phyloP scores from a whole-genome alignment of 1,140 invertebrate species.

The Agrypnia vestita region DNA sequence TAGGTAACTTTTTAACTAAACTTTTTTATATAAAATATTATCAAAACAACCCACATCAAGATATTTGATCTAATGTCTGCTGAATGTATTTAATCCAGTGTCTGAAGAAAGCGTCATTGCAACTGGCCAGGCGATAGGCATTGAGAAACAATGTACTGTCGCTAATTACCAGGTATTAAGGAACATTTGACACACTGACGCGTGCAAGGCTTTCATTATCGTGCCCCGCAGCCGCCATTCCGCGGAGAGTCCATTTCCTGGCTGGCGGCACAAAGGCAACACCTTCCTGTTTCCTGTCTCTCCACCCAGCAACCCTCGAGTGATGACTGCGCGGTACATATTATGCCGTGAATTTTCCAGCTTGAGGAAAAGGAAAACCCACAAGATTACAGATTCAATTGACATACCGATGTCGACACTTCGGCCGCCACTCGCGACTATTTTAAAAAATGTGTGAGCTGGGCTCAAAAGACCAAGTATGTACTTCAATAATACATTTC shows the following conservation, averaged over 20 bases:
- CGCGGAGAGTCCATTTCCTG: slow-evolving; percentile 46
- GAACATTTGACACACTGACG: slow-evolving; percentile 23
- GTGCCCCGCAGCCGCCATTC: slow-evolving; percentile 34
- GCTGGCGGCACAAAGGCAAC: slow-evolving; percentile 34
- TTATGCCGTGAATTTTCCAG: slow-evolving; percentile 26
- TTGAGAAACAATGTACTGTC: neutral
- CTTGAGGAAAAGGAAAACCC: slow-evolving; percentile 4
- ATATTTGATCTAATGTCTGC: neutral
- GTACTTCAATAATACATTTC: no score
- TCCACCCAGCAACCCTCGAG: slow-evolving; percentile 15
- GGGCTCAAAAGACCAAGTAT: no score
- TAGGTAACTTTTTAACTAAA: no score
- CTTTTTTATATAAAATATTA: no score
- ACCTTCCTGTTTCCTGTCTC: slow-evolving; percentile 37
- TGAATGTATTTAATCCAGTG: neutral
- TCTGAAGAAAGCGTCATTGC: neutral
- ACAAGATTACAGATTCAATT: slow-evolving; percentile 24
- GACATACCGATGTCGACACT: slow-evolving; percentile 12
- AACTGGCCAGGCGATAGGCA: neutral
- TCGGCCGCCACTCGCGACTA: neutral
- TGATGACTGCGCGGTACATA: neutral
- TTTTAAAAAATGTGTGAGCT: no score
- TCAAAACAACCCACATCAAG: neutral
- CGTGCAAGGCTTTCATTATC: slow-evolving; percentile 29
- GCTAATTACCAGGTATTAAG: neutral